Evolutionary conservation across 2,797 vertebrate species (phyloP), one percentile per base, ranked within the genome.

Genomic region (Iguana delicatissima): DNA sequence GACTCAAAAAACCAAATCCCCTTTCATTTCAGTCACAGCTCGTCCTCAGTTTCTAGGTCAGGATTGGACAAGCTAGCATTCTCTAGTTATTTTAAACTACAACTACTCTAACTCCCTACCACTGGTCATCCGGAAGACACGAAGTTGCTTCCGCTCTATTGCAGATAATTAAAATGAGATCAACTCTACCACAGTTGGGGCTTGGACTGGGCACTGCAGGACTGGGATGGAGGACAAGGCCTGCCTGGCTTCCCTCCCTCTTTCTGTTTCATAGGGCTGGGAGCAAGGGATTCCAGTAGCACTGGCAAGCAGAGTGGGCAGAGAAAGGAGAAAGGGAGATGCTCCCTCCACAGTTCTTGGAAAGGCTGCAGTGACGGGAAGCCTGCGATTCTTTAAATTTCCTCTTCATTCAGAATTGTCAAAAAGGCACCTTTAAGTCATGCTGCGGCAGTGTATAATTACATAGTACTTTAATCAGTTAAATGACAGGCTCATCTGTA

Each of bases 381-480:
- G 62, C 12, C 14, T 84, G 14, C 3, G 8, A 67, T 67, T 32
- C 59, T 29, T 16, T 9, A 18, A 29, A 50, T 8, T 35, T 84
- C 14, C 13, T 26, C 38, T 29, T 67, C 62, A 67, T 50, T 67
- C 59, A 46, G 59, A 84, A 84, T 29, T 46, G 62, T 84, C 62
- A 50, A 69, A 64, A 69, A 69, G 18, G 42, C 83, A 69, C 64
- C 38, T 64, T 84, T 64, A 84, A 76, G 73, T 26, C 12, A 9
- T 5, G 12, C 18, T 84, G 83, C 62, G 18, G 42, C 62, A 20
- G 38, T 20, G 32, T 69, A 62, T 69, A 69, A 69, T 69, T 67
- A 84, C 83, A 69, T 20, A 64, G 26, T 46, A 14, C 83, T 84
- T 84, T 69, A 84, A 84, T 84, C 83, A 84, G 83, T 52, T 84